A percentile compares a stretch with the other conserved stretches of the same genome.
Evolutionary conservation across 92 coral and sea anemone species (phyloP).

Genomic region (Epizoanthus stellaris): DNA sequence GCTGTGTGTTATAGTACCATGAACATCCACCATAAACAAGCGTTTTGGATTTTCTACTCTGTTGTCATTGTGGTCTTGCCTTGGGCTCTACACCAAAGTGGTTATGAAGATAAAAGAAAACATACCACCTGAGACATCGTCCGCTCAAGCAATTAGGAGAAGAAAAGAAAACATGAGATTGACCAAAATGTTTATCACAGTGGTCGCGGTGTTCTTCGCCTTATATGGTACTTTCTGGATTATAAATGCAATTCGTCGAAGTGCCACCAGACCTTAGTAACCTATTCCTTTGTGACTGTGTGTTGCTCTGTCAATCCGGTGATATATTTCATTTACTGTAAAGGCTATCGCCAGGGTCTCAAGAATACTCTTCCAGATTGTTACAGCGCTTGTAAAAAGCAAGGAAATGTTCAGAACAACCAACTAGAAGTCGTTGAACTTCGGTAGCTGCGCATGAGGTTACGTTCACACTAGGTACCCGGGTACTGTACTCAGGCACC

Average conservation of each 20-base stretch:
- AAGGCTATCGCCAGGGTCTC: neutral
- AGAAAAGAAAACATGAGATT: neutral
- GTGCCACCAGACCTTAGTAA: neutral
- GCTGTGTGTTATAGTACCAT: neutral
- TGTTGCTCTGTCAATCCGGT: conserved; percentile 2
- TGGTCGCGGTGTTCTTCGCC: too few relatives aligned
- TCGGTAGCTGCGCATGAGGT: too few relatives aligned
- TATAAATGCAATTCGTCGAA: neutral
- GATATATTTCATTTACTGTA: conserved; percentile 9
- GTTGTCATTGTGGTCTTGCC: neutral
- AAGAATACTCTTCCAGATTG: neutral
- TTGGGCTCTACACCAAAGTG: neutral
- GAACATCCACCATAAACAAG: neutral
- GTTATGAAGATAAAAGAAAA: neutral
- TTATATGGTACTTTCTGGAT: conserved; percentile 12
- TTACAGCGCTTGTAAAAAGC: neutral
- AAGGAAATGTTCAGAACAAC: too few relatives aligned
- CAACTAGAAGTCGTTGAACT: too few relatives aligned
- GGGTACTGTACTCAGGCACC: too few relatives aligned
- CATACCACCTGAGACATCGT: neutral
- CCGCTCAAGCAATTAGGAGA: neutral
- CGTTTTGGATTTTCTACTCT: neutral
- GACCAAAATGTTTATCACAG: conserved; percentile 9
- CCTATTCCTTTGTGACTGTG: neutral
- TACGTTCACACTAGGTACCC: too few relatives aligned